These are phyloP conservation scores for Patella ulyssiponensis DNA, from an alignment of 2,888 invertebrate species.

Conservation along the genomic window DNA sequence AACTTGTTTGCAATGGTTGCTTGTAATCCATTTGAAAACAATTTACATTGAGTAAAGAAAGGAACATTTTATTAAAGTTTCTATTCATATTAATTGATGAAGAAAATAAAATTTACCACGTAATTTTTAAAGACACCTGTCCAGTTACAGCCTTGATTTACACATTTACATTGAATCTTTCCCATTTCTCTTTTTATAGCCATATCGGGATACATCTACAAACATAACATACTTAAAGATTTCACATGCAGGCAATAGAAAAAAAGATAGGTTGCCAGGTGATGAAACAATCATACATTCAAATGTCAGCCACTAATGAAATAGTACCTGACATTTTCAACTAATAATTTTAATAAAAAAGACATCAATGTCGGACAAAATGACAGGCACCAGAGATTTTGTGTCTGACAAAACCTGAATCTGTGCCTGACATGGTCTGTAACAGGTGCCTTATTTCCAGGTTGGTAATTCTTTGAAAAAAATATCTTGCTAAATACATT, in stretches of 20 bases:
- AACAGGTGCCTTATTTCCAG: too few relatives aligned
- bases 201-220: constrained; percentile 62
- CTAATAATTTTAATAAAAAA: too few relatives aligned
- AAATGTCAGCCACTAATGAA: neutral
- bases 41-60: neutral
- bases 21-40: neutral
- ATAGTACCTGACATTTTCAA: too few relatives aligned
- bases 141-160: constrained; percentile 59
- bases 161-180: constrained; percentile 43
- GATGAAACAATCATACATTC: neutral
- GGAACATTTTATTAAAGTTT: neutral
- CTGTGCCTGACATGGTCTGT: too few relatives aligned
- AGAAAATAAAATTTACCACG: constrained; percentile 46
- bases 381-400: too few relatives aligned
- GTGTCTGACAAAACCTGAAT: too few relatives aligned
- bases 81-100: too few relatives aligned
- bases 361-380: too few relatives aligned
- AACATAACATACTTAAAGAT: constrained; percentile 7
- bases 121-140: constrained; percentile 60
- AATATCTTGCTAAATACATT: too few relatives aligned
- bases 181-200: constrained; percentile 61
- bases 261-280: neutral
- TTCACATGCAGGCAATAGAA: neutral
- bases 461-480: too few relatives aligned
- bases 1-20: too few relatives aligned